These are phyloP conservation scores for Neogale vison DNA, from an alignment of 2,113 vertebrate species.

Conservation along the genomic window DNA sequence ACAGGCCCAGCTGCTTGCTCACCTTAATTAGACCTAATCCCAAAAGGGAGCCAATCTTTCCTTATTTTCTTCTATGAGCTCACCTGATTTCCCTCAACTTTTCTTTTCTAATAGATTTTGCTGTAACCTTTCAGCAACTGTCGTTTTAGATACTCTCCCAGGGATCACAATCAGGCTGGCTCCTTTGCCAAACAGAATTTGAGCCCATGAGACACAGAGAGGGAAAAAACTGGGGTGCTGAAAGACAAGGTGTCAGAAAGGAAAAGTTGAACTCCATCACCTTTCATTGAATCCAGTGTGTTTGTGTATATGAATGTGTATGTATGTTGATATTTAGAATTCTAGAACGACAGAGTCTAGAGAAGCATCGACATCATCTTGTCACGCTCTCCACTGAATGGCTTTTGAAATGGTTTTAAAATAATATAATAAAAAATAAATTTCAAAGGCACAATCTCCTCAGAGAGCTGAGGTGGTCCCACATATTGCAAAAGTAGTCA, in stretches of 20 bases:
- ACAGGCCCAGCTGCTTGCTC: conserved; percentile 90
- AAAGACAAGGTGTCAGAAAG: background rate
- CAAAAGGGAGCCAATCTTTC: conserved; percentile 89
- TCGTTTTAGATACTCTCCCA: conserved; percentile 84
- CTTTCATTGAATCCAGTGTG: background rate
- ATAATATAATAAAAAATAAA: conserved; percentile 24
- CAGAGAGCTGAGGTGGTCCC: background rate
- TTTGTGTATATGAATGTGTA: background rate
- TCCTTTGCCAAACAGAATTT: conserved; percentile 70
- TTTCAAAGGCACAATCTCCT: background rate
- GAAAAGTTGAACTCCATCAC: background rate
- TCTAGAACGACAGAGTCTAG: background rate
- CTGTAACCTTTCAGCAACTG: conserved; percentile 87
- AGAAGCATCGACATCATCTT: background rate
- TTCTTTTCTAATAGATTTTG: conserved; percentile 90
- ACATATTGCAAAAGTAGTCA: background rate
- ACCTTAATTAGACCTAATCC: conserved; percentile 93
- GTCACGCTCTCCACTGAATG: background rate
- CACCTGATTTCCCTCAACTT: conserved; percentile 89
- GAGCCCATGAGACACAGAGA: background rate
- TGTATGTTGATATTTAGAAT: background rate
- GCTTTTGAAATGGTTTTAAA: conserved; percentile 39
- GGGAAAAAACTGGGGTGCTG: conserved; percentile 5
- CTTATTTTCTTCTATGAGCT: conserved; percentile 88
- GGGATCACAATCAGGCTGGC: conserved; percentile 79